Evolutionary conservation across 2,797 vertebrate species (phyloP).

Genomic region (Ptychobarbus kaznakovi): DNA sequence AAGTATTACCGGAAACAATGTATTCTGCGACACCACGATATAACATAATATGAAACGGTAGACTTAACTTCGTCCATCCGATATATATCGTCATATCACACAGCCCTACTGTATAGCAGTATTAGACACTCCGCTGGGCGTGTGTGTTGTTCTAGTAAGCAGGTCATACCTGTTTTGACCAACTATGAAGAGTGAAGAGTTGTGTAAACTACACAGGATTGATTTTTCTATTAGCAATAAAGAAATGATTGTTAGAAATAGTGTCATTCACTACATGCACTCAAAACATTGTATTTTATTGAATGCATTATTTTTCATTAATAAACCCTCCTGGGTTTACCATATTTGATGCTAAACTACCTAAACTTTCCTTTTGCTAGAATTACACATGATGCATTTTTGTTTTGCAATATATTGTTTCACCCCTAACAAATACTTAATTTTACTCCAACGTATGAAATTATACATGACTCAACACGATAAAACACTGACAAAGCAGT

Average conservation of each 20-base stretch:
- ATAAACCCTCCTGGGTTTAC: neutral
- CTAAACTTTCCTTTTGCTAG: neutral
- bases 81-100: no score
- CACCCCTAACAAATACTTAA: neutral
- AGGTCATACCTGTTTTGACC: neutral
- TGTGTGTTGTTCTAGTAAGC: neutral
- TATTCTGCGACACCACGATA: no score
- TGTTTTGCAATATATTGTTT: neutral
- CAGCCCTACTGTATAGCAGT: no score
- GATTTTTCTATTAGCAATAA: no score
- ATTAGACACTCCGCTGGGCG: neutral
- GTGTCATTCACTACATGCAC: neutral
- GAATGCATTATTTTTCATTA: neutral
- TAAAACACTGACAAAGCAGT: neutral
- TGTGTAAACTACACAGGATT: neutral
- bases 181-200: neutral
- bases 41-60: no score
- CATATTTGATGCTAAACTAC: no score
- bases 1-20: no score
- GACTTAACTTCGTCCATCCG: no score
- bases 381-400: neutral
- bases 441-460: neutral
- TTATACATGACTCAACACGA: neutral
- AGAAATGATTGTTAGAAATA: neutral
- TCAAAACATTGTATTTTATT: neutral